phyloP scores from a whole-genome alignment of 2,797 vertebrate species.

The Borostomias antarcticus region DNA sequence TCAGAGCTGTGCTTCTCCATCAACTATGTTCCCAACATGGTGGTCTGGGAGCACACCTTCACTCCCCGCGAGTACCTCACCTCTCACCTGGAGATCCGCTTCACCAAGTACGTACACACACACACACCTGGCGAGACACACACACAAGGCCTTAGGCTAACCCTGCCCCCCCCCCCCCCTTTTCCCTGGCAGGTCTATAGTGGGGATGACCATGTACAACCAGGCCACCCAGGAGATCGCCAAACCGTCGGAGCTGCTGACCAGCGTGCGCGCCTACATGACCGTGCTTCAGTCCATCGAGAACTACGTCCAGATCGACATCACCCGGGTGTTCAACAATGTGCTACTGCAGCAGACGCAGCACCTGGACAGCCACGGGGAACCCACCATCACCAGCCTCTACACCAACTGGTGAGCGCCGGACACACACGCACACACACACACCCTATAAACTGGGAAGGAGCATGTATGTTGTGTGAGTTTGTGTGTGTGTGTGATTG shows the following conservation, averaged over 20 bases:
- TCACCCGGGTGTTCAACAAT: slow-evolving; percentile 98
- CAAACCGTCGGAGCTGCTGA: slow-evolving; percentile 96
- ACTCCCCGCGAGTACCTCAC: slow-evolving; percentile 97
- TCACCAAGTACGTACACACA: slow-evolving; percentile 89
- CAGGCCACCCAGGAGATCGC: slow-evolving; percentile 98
- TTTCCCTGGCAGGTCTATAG: slow-evolving; percentile 79
- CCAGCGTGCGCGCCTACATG: slow-evolving; percentile 97
- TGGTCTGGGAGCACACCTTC: slow-evolving; percentile 98
- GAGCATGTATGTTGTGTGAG: too few relatives aligned
- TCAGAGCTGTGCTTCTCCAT: slow-evolving; percentile 99
- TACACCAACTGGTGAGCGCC: slow-evolving; percentile 95
- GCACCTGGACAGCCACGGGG: slow-evolving; percentile 97
- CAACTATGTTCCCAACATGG: slow-evolving; percentile 98
- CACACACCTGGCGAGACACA: neutral
- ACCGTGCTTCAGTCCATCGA: slow-evolving; percentile 98
- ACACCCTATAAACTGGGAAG: too few relatives aligned
- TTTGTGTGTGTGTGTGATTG: too few relatives aligned
- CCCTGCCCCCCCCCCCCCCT: slow-evolving; percentile 16
- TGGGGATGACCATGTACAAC: slow-evolving; percentile 99
- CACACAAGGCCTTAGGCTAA: slow-evolving; percentile 5
- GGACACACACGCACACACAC: neutral
- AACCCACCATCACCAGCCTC: slow-evolving; percentile 97
- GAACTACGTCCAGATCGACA: slow-evolving; percentile 99
- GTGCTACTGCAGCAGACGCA: slow-evolving; percentile 99
- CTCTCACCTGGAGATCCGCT: slow-evolving; percentile 98